Percentiles rank a stretch among this genome's conserved stretches.
phyloP scores from a whole-genome alignment of 2,888 invertebrate species.

The Drosophila paramelanica region DNA sequence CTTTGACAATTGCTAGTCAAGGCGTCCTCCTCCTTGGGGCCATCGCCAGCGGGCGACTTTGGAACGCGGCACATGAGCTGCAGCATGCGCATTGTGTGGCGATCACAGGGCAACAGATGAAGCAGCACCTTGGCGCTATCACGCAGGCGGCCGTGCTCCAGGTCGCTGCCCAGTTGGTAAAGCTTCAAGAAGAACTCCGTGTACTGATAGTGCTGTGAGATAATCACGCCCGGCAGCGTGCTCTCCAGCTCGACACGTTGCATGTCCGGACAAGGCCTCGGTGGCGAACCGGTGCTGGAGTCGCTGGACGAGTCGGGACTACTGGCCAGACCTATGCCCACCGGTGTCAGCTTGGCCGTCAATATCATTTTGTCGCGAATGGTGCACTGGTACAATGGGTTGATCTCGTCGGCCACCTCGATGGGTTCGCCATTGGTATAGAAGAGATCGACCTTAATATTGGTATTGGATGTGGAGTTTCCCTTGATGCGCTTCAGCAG shows the following conservation, averaged over 20 bases:
- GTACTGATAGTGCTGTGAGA: conserved; percentile 92
- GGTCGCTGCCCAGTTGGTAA: conserved; percentile 93
- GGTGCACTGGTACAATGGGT: conserved; percentile 93
- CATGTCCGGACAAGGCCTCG: conserved; percentile 91
- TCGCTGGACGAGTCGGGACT: conserved; percentile 97
- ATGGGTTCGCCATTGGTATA: conserved; percentile 93
- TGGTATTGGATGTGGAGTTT: conserved; percentile 88
- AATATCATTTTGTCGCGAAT: conserved; percentile 90
- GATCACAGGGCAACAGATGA: conserved; percentile 85
- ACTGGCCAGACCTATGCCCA: conserved; percentile 89
- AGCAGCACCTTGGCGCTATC: conserved; percentile 87
- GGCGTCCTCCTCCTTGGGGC: conserved; percentile 53
- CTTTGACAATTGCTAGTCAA: conserved; percentile 47
- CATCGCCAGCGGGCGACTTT: conserved; percentile 44
- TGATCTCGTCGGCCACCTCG: conserved; percentile 94
- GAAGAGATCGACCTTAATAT: conserved; percentile 95
- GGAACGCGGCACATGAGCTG: conserved; percentile 83
- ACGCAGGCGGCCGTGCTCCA: conserved; percentile 91
- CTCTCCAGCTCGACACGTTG: conserved; percentile 94
- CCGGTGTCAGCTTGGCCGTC: conserved; percentile 91
- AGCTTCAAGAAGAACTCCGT: conserved; percentile 93
- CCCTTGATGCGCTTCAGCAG: conserved; percentile 87
- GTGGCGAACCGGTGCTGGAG: conserved; percentile 96
- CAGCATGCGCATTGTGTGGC: conserved; percentile 84
- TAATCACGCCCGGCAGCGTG: conserved; percentile 95